Evolutionary conservation across 2,888 invertebrate genomes (phyloP).

Genomic region (Hemaris fuciformis): DNA sequence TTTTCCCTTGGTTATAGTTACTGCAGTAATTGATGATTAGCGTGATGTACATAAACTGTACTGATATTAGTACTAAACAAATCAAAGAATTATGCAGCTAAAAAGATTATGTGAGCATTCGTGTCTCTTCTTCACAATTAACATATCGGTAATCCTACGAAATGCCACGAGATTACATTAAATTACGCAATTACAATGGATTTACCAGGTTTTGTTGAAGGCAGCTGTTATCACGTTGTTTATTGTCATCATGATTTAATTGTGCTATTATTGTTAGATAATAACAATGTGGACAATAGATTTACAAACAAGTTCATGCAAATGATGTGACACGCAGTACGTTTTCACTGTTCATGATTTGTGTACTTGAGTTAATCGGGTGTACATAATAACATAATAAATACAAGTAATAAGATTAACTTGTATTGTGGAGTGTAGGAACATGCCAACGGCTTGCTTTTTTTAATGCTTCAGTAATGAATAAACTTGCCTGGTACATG

Average conservation of each 20-base stretch:
- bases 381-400: too few relatives aligned
- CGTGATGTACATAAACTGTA: background rate
- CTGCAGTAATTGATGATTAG: too few relatives aligned
- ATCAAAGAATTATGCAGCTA: background rate
- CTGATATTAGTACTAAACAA: background rate
- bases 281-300: background rate
- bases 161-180: constrained; percentile 9
- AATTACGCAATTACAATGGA: constrained; percentile 13
- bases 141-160: constrained; percentile 6
- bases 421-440: too few relatives aligned
- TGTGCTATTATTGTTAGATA: constrained; percentile 5
- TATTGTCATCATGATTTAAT: constrained; percentile 12
- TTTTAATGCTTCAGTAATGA: too few relatives aligned
- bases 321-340: too few relatives aligned
- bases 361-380: too few relatives aligned
- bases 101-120: background rate
- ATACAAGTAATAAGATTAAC: too few relatives aligned
- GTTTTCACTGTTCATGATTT: too few relatives aligned
- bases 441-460: too few relatives aligned
- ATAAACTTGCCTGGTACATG: too few relatives aligned
- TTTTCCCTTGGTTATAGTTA: too few relatives aligned
- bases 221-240: background rate
- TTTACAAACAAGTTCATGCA: background rate
- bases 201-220: constrained; percentile 10
- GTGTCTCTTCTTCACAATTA: constrained; percentile 7